Evolutionary conservation across 2,113 vertebrate genomes (phyloP), one percentile per base, ranked within the genome.

Genomic region (Ceyx margarethae): DNA sequence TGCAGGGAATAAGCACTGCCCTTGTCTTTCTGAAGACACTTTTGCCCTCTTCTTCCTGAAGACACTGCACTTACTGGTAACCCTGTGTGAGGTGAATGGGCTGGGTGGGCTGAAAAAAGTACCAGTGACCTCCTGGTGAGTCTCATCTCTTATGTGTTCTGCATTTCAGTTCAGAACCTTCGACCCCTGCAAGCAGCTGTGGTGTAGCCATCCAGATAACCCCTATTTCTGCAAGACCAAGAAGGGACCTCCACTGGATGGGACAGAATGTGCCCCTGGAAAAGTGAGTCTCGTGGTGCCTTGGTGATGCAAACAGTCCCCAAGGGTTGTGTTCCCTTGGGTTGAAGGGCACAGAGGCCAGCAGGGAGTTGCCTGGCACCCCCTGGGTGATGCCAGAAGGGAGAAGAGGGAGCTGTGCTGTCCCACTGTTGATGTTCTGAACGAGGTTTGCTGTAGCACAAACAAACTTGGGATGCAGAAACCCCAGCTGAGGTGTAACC

Each of bases 211-310:
- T 90, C 99, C 99, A 0, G 99, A 99, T 90, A 99, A 99, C 94
- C 99, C 99, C 0, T 99, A 99, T 90, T 99, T 99, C 96, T 99
- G 99, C 93, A 99, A 99, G 92, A 99, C 99, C 35, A 99, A 99
- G 97, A 99, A 99, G n/a, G 99, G 99, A 1, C 99, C 99, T 5
- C 99, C 99, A 1, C 98, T 99, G 1, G 99, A 99, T 10, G 99
- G 99, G 21, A 99, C 99, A 0, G 99, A 99, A 74, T 99, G 99
- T 81, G 98, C 98, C 31, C 96, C 98, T 33, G 99, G 98, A 60
- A 99, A 99, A 94, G 99, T 99, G 95, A 96, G 97, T 94, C 6
- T 6, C 3, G 29, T 9, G 26, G 13, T 33, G 2, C 23, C 25
- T 15, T 40, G 60, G 14, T 25, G 11, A 3, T 8, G 18, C 3